Percentiles rank a stretch among this genome's conserved stretches.
These are phyloP conservation scores for Caretta caretta DNA, from an alignment of 2,113 vertebrate species.

Conservation along the genomic window DNA sequence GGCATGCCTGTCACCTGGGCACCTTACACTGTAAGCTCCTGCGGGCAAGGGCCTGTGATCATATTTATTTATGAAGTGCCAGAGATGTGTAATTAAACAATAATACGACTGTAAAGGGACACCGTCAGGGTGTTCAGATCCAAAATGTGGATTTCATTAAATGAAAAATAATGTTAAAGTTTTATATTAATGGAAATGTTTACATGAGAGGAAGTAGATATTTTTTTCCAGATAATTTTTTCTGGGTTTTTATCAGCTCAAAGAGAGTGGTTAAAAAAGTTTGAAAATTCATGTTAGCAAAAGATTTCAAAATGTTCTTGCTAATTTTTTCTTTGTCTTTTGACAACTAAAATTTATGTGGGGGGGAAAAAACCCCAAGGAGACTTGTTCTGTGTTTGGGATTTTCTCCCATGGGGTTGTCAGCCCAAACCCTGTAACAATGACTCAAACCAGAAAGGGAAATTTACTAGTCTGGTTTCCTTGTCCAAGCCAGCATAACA, in stretches of 20 bases:
- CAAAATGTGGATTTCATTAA: conserved; percentile 43
- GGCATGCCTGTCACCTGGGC: conserved; percentile 46
- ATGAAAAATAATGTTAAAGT: conserved; percentile 50
- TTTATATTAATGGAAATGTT: no score
- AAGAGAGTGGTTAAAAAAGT: not conserved
- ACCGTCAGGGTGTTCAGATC: conserved; percentile 30
- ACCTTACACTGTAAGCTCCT: conserved; percentile 27
- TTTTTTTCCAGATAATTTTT: not conserved
- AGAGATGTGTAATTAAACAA: conserved; percentile 61
- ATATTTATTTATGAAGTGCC: conserved; percentile 50
- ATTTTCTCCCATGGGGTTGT: not conserved
- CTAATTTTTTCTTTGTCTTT: not conserved
- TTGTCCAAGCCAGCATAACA: not conserved
- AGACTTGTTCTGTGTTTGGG: not conserved
- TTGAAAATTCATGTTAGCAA: not conserved
- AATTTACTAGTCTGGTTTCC: not conserved
- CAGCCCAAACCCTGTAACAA: not conserved
- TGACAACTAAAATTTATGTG: not conserved
- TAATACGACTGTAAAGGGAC: conserved; percentile 49
- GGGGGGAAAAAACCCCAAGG: fast-evolving
- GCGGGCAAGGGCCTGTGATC: not conserved
- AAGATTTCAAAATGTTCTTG: not conserved
- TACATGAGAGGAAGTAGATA: no score
- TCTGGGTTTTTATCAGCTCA: not conserved
- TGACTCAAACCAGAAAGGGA: not conserved